Evolutionary conservation across 2,888 invertebrate species (phyloP).

Genomic region (Rhimphoctona megacephalus): DNA sequence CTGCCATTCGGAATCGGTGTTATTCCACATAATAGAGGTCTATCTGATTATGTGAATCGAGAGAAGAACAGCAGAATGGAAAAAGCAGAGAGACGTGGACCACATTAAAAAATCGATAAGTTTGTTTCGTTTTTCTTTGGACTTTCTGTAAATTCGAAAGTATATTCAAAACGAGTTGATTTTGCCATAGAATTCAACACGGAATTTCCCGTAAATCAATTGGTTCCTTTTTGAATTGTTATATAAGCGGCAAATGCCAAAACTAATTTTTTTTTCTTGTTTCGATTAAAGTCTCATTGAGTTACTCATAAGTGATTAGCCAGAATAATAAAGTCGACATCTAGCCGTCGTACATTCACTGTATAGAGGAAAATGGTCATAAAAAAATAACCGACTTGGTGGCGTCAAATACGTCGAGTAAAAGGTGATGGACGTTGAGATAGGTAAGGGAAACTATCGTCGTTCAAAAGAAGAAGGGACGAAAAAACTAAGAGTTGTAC

Average conservation of each 20-base stretch:
- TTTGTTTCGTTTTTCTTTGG: background rate
- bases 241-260: no score
- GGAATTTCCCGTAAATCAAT: background rate
- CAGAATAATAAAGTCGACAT: background rate
- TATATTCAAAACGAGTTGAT: no score
- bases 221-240: background rate
- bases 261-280: background rate
- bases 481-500: slow-evolving; percentile 27
- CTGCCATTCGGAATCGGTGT: slow-evolving; percentile 43
- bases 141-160: background rate
- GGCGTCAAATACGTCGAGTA: slow-evolving; percentile 9
- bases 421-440: slow-evolving; percentile 31
- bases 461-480: slow-evolving; percentile 6
- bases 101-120: no score
- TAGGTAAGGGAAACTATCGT: slow-evolving; percentile 25
- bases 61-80: background rate
- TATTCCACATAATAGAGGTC: background rate
- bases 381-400: slow-evolving; percentile 6
- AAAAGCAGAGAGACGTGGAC: no score
- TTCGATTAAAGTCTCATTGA: background rate
- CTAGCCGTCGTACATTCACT: slow-evolving; percentile 2
- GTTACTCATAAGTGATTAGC: background rate
- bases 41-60: slow-evolving; percentile 42
- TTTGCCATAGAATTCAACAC: no score
- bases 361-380: slow-evolving; percentile 27